Evolutionary conservation across 2,888 invertebrate genomes (phyloP).

Genomic region (Brassicogethes aeneus): DNA sequence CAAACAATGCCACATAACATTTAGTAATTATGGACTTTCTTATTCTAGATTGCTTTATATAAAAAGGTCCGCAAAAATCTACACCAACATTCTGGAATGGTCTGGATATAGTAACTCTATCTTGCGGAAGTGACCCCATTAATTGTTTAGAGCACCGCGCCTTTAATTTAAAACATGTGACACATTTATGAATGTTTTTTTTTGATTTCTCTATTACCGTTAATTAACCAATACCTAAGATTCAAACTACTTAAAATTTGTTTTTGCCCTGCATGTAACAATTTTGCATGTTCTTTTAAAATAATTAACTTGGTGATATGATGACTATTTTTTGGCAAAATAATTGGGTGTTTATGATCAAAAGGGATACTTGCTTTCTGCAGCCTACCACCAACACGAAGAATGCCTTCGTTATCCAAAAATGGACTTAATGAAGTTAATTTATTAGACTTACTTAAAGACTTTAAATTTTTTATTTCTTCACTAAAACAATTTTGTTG

Average conservation of each 20-base stretch:
- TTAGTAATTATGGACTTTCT: slow-evolving; percentile 3
- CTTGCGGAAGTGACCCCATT: slow-evolving; percentile 11
- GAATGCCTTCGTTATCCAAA: background rate
- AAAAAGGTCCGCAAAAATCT: slow-evolving; percentile 10
- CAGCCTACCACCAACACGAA: background rate
- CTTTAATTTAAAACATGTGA: slow-evolving; percentile 8
- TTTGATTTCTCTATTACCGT: slow-evolving; percentile 11
- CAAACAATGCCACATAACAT: slow-evolving; percentile 8
- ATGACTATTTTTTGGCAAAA: background rate
- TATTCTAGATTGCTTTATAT: slow-evolving; percentile 6
- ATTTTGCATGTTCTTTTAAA: slow-evolving; percentile 7
- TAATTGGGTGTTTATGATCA: too few relatives aligned
- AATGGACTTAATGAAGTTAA: background rate
- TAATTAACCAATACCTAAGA: slow-evolving; percentile 12
- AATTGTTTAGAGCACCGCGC: slow-evolving; percentile 7
- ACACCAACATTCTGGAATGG: slow-evolving; percentile 8
- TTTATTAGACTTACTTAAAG: too few relatives aligned
- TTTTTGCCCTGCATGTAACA: slow-evolving; percentile 13
- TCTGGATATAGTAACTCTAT: slow-evolving; percentile 7
- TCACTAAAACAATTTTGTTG: background rate
- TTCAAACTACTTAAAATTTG: slow-evolving; percentile 8
- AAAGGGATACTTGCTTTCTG: too few relatives aligned
- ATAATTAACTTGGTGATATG: slow-evolving; percentile 6
- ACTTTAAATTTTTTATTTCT: background rate
- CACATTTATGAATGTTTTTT: slow-evolving; percentile 11